A percentile compares a stretch with the other conserved stretches of the same genome.
phyloP scores from a whole-genome alignment of 2,797 vertebrate genomes.

The Glyptemys insculpta region DNA sequence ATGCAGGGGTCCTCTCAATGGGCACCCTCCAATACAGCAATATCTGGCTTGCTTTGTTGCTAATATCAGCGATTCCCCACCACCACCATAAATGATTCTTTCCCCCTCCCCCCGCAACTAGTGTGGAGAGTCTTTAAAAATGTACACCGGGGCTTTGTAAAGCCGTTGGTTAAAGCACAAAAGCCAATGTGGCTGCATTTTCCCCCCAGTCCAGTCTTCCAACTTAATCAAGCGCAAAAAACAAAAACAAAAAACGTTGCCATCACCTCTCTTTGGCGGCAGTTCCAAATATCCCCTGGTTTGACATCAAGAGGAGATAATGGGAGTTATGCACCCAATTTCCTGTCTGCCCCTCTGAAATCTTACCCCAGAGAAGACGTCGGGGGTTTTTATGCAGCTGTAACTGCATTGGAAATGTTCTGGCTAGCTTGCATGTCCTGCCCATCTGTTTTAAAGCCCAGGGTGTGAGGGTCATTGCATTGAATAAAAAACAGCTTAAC shows the following conservation, averaged over 20 bases:
- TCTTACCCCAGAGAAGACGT: not conserved
- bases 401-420: not conserved
- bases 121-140: not conserved
- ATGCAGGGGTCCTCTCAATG: not conserved
- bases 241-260: not conserved
- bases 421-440: not conserved
- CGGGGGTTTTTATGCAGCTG: not conserved
- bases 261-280: not conserved
- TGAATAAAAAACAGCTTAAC: not conserved
- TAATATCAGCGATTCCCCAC: not conserved
- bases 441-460: not conserved
- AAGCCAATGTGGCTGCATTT: not conserved
- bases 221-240: fast-evolving
- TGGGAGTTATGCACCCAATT: not conserved
- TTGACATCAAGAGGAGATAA: not conserved
- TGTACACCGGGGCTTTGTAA: not conserved
- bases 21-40: not conserved
- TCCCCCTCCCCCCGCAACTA: not conserved
- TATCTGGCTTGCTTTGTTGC: not conserved
- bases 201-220: not conserved
- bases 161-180: not conserved
- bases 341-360: not conserved
- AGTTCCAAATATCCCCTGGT: not conserved
- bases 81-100: not conserved
- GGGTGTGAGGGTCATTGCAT: not conserved